These are phyloP conservation scores for Gari tellinella DNA, from an alignment of 2,888 invertebrate genomes.

Conservation along the genomic window DNA sequence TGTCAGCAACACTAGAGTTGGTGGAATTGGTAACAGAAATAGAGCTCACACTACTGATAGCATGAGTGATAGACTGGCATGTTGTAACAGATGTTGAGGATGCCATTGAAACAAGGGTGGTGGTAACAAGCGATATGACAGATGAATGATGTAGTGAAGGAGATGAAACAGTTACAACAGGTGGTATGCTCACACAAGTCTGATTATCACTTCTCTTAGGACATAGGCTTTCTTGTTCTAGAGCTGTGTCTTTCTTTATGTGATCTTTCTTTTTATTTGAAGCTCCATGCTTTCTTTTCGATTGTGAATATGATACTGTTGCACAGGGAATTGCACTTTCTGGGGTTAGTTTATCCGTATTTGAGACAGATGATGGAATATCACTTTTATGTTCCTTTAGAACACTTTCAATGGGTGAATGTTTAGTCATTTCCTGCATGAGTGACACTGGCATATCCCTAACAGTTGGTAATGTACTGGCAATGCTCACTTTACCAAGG, in stretches of 20 bases:
- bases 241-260: not conserved
- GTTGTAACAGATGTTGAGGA: slow-evolving; percentile 2
- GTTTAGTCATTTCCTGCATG: not conserved
- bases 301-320: too few relatives aligned
- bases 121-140: slow-evolving; percentile 13
- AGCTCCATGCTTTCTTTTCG: too few relatives aligned
- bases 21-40: too few relatives aligned
- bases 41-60: too few relatives aligned
- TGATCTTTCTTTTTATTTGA: not conserved
- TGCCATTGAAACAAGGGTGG: slow-evolving; percentile 6
- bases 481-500: slow-evolving; percentile 29
- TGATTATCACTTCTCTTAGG: too few relatives aligned
- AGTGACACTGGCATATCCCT: not conserved
- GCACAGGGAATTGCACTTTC: too few relatives aligned
- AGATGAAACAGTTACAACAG: not conserved
- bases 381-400: not conserved
- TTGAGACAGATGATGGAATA: not conserved
- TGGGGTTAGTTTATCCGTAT: not conserved
- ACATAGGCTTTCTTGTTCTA: too few relatives aligned
- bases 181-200: not conserved
- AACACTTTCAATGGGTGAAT: not conserved
- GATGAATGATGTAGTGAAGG: not conserved
- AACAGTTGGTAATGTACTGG: too few relatives aligned
- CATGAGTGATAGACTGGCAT: slow-evolving; percentile 5
- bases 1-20: too few relatives aligned